phyloP scores from a whole-genome alignment of 2,113 vertebrate species.

The Formicarius rufipectus region DNA sequence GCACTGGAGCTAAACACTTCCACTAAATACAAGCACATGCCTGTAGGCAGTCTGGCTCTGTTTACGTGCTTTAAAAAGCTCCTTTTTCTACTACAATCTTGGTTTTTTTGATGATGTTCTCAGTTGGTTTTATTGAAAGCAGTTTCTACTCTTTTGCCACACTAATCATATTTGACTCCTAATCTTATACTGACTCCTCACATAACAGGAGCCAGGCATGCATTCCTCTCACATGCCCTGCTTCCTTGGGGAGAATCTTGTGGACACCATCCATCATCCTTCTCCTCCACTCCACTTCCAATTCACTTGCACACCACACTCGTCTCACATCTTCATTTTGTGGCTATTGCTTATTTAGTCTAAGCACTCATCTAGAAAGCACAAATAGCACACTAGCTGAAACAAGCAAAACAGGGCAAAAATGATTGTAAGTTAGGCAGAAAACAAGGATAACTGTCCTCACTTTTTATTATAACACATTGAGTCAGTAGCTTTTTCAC shows the following conservation, averaged over 20 bases:
- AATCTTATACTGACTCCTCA: background rate
- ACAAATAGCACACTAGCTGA: background rate
- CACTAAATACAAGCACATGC: background rate
- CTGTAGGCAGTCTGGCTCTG: background rate
- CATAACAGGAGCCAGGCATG: background rate
- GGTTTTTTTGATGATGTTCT: background rate
- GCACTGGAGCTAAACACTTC: background rate
- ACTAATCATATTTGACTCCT: background rate
- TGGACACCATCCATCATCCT: rapidly evolving
- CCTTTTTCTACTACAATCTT: background rate
- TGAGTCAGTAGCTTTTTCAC: background rate
- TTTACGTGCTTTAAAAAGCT: background rate
- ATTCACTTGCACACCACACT: rapidly evolving
- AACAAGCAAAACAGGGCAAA: background rate
- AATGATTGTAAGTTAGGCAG: background rate
- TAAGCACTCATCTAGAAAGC: background rate
- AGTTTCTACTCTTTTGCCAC: background rate
- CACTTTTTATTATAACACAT: background rate
- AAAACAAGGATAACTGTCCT: background rate
- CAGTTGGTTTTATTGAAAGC: background rate
- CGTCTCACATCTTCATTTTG: background rate
- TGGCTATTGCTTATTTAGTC: background rate
- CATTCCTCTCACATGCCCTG: background rate
- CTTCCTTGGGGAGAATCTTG: background rate
- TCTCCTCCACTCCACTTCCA: background rate